Conservation (phyloP, 2,888 invertebrate genomes). For the Eupithecia pulchellata region DNA sequence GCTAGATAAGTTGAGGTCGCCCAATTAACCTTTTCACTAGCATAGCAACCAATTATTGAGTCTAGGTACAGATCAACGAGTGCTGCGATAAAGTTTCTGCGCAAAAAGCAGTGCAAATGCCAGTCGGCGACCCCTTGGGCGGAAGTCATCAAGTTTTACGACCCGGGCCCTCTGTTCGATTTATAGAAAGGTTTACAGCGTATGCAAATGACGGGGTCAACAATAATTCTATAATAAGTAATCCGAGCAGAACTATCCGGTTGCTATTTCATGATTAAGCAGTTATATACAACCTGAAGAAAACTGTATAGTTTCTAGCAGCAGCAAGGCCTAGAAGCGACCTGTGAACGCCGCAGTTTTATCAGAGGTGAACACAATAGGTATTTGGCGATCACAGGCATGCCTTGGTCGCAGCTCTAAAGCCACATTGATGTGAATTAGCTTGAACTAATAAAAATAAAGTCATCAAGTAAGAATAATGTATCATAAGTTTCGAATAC, state of each 20-base stretch:
- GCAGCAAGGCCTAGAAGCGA: too few species aligned
- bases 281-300: not conserved
- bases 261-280: not conserved
- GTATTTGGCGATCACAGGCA: too few species aligned
- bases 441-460: too few species aligned
- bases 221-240: conserved; percentile 34
- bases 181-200: conserved; percentile 68
- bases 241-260: not conserved
- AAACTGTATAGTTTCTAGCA: too few species aligned
- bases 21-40: not conserved
- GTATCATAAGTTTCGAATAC: too few species aligned
- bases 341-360: too few species aligned
- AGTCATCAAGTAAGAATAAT: too few species aligned
- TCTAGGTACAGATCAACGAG: not conserved
- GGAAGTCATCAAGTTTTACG: conserved; percentile 71
- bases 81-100: conserved; percentile 19
- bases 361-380: too few species aligned
- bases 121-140: conserved; percentile 47
- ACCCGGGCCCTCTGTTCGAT: conserved; percentile 57
- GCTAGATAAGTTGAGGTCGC: not conserved
- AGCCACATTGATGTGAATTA: too few species aligned
- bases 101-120: conserved; percentile 47
- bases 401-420: too few species aligned
- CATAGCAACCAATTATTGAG: not conserved
- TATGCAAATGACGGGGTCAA: conserved; percentile 59